phyloP scores from a whole-genome alignment of 1,140 invertebrate genomes.

The Trichonephila clavipes region DNA sequence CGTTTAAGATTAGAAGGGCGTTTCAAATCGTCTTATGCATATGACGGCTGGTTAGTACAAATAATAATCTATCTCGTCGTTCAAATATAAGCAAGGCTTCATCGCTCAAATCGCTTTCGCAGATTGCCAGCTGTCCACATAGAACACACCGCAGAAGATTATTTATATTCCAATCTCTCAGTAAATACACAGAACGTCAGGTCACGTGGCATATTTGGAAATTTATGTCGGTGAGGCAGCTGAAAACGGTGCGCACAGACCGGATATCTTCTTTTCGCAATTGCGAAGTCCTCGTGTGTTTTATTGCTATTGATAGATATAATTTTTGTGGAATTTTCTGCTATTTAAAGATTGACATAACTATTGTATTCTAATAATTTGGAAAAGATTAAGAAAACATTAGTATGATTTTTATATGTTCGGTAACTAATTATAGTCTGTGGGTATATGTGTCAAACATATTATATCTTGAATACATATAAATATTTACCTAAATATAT shows the following conservation, averaged over 20 bases:
- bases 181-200: not conserved
- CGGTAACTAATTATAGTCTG: too few species aligned
- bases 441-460: too few species aligned
- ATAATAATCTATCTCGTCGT: not conserved
- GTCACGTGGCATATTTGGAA: not conserved
- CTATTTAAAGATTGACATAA: too few species aligned
- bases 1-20: not conserved
- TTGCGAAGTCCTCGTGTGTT: not conserved
- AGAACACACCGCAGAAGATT: not conserved
- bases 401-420: too few species aligned
- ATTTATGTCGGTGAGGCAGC: not conserved
- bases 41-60: not conserved
- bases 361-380: too few species aligned
- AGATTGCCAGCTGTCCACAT: not conserved
- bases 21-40: not conserved
- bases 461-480: too few species aligned
- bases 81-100: not conserved
- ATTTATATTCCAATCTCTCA: not conserved
- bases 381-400: too few species aligned
- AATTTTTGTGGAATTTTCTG: too few species aligned
- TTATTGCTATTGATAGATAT: not conserved
- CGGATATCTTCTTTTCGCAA: not conserved
- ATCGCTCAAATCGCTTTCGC: not conserved
- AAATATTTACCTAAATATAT: too few species aligned
- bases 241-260: not conserved